Evolutionary conservation across 2,888 invertebrate species (phyloP).

Genomic region (Platerodrilus igneus): DNA sequence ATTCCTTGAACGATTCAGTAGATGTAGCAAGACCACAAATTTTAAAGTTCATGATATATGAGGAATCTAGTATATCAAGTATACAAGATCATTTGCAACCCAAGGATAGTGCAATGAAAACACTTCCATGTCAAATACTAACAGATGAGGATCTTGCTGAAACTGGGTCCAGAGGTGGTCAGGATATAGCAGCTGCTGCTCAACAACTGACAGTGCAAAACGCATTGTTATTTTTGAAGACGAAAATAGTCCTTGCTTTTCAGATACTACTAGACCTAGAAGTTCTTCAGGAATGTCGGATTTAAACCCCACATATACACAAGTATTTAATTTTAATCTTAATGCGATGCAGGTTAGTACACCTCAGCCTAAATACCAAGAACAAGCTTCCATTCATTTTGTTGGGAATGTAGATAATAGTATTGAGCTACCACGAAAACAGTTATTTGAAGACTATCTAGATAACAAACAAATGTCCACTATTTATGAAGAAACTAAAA

Average conservation of each 20-base stretch:
- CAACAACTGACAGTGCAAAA: slow-evolving; percentile 40
- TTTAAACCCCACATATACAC: slow-evolving; percentile 60
- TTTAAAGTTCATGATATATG: slow-evolving; percentile 22
- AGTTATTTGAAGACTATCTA: slow-evolving; percentile 36
- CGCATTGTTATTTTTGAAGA: slow-evolving; percentile 31
- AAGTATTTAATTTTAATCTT: slow-evolving; percentile 63
- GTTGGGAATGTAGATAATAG: slow-evolving; percentile 18
- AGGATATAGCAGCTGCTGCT: slow-evolving; percentile 43
- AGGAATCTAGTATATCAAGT: slow-evolving; percentile 17
- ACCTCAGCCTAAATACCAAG: slow-evolving; percentile 51
- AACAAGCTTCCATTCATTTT: slow-evolving; percentile 29
- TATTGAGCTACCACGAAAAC: slow-evolving; percentile 32
- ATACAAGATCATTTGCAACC: slow-evolving; percentile 14
- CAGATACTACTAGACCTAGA: slow-evolving; percentile 15
- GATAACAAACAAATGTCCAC: slow-evolving; percentile 35
- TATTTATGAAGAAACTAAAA: slow-evolving; percentile 44
- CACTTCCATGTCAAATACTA: slow-evolving; percentile 43
- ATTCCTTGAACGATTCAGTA: slow-evolving; percentile 8
- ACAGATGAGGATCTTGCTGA: slow-evolving; percentile 45
- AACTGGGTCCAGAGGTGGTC: slow-evolving; percentile 43
- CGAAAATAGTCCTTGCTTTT: slow-evolving; percentile 26
- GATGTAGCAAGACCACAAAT: slow-evolving; percentile 8
- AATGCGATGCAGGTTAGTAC: slow-evolving; percentile 59
- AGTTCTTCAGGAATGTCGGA: slow-evolving; percentile 7
- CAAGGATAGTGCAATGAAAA: slow-evolving; percentile 43